A percentile compares a stretch with the other conserved stretches of the same genome.
Evolutionary conservation across 2,888 invertebrate species (phyloP).

Genomic region (Coelinius sp.): DNA sequence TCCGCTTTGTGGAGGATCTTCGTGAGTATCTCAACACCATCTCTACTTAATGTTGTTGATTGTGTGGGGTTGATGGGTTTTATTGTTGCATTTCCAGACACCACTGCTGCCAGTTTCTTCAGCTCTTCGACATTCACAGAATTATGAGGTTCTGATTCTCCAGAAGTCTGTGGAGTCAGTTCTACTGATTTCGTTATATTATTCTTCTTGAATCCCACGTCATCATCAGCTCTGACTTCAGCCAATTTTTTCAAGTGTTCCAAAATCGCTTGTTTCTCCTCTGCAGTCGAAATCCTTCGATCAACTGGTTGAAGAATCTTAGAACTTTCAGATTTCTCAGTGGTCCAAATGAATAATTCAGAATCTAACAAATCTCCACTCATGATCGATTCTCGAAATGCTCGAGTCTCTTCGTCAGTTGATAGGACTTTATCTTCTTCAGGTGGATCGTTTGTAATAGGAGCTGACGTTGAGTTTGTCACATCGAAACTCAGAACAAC

Average conservation of each 20-base stretch:
- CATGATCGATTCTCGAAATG: conserved; percentile 42
- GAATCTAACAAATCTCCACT: conserved; percentile 23
- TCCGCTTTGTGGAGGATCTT: conserved; percentile 76
- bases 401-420: conserved; percentile 47
- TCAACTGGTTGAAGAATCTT: conserved; percentile 55
- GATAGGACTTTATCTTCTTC: conserved; percentile 24
- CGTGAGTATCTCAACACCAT: conserved; percentile 78
- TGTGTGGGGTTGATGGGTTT: conserved; percentile 61
- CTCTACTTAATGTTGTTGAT: conserved; percentile 75
- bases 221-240: conserved; percentile 54
- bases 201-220: conserved; percentile 26
- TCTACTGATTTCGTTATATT: conserved; percentile 4
- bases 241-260: conserved; percentile 61
- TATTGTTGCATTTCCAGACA: conserved; percentile 54
- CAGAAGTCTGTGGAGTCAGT: neutral
- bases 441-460: conserved; percentile 40
- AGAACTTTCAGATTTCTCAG: conserved; percentile 37
- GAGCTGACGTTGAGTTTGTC: conserved; percentile 53
- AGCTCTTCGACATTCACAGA: conserved; percentile 57
- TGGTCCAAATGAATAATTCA: conserved; percentile 34
- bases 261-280: conserved; percentile 54
- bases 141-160: neutral
- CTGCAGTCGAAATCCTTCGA: conserved; percentile 56
- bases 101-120: conserved; percentile 62
- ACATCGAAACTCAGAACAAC: conserved; percentile 57